A percentile compares a stretch with the other conserved stretches of the same genome.
phyloP scores from a whole-genome alignment of 2,797 vertebrate genomes.

The Nannoperca obscura region DNA sequence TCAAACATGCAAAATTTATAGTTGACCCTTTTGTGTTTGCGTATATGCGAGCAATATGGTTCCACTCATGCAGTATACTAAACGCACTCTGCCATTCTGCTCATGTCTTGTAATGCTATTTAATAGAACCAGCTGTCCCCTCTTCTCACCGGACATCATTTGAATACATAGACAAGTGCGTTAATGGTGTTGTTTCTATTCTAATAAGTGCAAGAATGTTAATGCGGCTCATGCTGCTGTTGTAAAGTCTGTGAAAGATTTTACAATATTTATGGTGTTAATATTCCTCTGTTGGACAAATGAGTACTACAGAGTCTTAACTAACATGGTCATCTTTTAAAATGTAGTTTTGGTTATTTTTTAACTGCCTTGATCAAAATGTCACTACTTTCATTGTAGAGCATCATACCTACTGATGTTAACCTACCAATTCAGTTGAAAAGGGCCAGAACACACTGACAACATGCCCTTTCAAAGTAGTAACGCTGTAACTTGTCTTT shows the following conservation, averaged over 20 bases:
- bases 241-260: constrained; percentile 5
- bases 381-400: too few species aligned
- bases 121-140: constrained; percentile 10
- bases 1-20: neutral
- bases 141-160: constrained; percentile 7
- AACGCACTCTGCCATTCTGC: neutral
- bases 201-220: neutral
- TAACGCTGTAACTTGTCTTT: neutral
- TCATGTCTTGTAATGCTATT: constrained; percentile 7
- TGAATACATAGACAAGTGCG: constrained; percentile 13
- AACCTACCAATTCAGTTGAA: neutral
- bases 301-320: neutral
- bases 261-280: neutral
- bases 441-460: neutral
- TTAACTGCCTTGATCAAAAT: neutral
- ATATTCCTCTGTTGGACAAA: neutral
- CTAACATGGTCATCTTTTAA: neutral
- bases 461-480: neutral
- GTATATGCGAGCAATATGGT: neutral
- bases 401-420: neutral
- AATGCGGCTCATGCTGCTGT: neutral
- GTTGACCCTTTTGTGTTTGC: neutral
- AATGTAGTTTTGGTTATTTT: neutral
- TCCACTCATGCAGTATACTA: neutral
- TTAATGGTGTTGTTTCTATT: constrained; percentile 6